Evolutionary conservation across 1,140 invertebrate genomes (phyloP).

Genomic region (Notospermus geniculatus): DNA sequence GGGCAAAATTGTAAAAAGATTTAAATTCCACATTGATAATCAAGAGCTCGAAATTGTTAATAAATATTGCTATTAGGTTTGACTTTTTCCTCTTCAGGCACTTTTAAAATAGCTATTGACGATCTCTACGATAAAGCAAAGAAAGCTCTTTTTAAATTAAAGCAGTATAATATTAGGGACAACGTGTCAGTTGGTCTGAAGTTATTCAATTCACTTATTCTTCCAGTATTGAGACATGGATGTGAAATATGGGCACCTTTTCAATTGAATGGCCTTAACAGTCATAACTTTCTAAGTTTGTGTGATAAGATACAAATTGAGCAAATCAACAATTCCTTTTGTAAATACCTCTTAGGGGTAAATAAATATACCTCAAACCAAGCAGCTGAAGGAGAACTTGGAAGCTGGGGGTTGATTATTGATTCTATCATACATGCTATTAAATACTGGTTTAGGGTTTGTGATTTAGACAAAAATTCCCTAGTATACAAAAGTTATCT

Average conservation of each 20-base stretch:
- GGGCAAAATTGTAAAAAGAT: background rate
- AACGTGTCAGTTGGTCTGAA: background rate
- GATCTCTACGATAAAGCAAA: background rate
- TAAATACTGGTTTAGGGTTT: too few relatives aligned
- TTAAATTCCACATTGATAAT: background rate
- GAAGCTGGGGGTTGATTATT: too few relatives aligned
- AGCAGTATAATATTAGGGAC: background rate
- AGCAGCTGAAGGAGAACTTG: too few relatives aligned
- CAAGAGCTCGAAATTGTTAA: background rate
- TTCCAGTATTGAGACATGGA: background rate
- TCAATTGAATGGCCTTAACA: background rate
- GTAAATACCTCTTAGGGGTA: too few relatives aligned
- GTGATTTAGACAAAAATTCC: too few relatives aligned
- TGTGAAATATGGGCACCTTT: background rate
- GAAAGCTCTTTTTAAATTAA: background rate
- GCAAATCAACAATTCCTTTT: too few relatives aligned
- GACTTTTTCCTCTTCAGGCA: background rate
- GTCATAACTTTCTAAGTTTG: background rate
- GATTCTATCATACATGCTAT: too few relatives aligned
- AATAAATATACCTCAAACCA: too few relatives aligned
- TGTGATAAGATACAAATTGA: too few relatives aligned
- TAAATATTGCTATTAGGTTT: background rate
- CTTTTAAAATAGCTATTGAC: background rate
- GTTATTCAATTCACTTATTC: background rate
- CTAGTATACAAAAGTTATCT: too few relatives aligned